Evolutionary conservation across 37 sponge, comb jelly and placozoan species (phyloP).

Genomic region (Bolinopsis microptera): DNA sequence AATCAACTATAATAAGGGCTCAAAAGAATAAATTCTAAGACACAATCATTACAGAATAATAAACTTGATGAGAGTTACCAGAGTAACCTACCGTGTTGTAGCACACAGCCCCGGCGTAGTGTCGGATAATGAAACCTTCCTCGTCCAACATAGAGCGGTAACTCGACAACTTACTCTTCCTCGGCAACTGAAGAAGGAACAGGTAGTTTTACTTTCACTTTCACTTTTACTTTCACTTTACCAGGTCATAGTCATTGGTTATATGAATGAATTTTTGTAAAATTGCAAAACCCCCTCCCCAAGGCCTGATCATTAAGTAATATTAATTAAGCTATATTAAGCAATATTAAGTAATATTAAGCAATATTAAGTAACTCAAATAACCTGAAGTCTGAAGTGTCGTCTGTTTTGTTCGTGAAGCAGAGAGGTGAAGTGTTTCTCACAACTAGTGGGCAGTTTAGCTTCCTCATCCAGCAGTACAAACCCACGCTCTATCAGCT

Average conservation of each 20-base stretch:
- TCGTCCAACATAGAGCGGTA: slow-evolving; percentile 80
- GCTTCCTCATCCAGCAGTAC: slow-evolving; percentile 94
- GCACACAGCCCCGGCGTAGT: slow-evolving; percentile 98
- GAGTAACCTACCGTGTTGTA: slow-evolving; percentile 76
- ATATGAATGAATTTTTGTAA: no score
- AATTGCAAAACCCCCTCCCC: no score
- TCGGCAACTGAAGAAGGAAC: slow-evolving; percentile 71
- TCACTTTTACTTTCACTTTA: no score
- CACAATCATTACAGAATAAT: neutral
- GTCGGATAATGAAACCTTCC: slow-evolving; percentile 90
- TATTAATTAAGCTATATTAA: no score
- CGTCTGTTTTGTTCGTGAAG: slow-evolving; percentile 75
- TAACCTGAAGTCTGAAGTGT: slow-evolving; percentile 91
- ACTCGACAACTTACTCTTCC: slow-evolving; percentile 79
- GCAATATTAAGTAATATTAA: no score
- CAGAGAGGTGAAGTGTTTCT: slow-evolving; percentile 77
- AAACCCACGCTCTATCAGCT: slow-evolving; percentile 78
- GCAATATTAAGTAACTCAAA: no score
- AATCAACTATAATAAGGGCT: neutral
- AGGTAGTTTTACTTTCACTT: neutral
- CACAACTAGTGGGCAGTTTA: slow-evolving; percentile 78
- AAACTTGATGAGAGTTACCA: neutral
- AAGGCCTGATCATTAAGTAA: no score
- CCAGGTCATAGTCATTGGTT: no score
- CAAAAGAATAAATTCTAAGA: neutral